Evolutionary conservation across 2,888 invertebrate species (phyloP).

Genomic region (Scaptomyza flava): DNA sequence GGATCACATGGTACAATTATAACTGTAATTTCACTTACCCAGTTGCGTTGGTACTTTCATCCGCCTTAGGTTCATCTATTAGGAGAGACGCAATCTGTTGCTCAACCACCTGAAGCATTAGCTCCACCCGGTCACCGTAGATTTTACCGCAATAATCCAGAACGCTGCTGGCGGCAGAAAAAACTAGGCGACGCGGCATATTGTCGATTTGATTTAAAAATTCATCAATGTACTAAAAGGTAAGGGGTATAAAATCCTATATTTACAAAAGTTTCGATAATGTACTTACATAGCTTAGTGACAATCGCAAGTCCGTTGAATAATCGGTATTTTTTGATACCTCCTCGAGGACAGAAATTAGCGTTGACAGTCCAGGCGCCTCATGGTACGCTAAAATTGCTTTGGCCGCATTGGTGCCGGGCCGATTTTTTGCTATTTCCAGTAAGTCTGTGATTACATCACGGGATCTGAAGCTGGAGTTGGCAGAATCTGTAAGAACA

Average conservation of each 20-base stretch:
- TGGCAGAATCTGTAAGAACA: conserved; percentile 27
- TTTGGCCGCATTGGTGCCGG: conserved; percentile 76
- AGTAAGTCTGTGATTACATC: conserved; percentile 46
- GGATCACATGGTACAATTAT: conserved; percentile 10
- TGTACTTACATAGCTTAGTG: conserved; percentile 76
- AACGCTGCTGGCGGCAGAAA: conserved; percentile 57
- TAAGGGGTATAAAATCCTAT: background rate
- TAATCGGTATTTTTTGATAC: conserved; percentile 79
- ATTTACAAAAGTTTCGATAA: background rate
- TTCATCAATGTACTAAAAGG: conserved; percentile 75
- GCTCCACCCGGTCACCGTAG: conserved; percentile 81
- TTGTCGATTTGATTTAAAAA: conserved; percentile 48
- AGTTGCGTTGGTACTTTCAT: conserved; percentile 16
- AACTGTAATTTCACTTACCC: conserved; percentile 28
- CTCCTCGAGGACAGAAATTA: conserved; percentile 77
- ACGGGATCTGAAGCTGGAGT: conserved; percentile 2
- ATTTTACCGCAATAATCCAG: conserved; percentile 79
- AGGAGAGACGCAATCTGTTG: conserved; percentile 69
- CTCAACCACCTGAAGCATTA: conserved; percentile 72
- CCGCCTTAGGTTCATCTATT: conserved; percentile 56
- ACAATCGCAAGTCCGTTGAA: conserved; percentile 76
- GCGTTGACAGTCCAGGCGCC: conserved; percentile 60
- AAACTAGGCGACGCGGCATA: conserved; percentile 28
- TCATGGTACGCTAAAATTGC: conserved; percentile 71
- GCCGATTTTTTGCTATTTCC: conserved; percentile 66